Evolutionary conservation across 1,140 invertebrate genomes (phyloP).

Genomic region (Orchesella cincta): DNA sequence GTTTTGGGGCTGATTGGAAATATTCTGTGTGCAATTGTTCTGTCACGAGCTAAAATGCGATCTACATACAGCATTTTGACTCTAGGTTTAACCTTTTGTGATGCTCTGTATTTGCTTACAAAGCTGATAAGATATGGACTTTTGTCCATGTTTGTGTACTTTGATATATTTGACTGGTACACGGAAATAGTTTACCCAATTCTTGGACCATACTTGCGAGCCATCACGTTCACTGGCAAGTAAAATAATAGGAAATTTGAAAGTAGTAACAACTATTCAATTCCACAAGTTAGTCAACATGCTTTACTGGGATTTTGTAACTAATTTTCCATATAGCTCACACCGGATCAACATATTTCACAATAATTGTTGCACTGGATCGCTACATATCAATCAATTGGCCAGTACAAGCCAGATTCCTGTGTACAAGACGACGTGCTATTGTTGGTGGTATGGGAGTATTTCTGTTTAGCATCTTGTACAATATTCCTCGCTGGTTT

Average conservation of each 20-base stretch:
- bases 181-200: constrained; percentile 40
- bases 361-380: constrained; percentile 14
- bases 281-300: too few species aligned
- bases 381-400: constrained; percentile 24
- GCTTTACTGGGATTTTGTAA: too few species aligned
- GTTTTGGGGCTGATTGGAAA: constrained; percentile 35
- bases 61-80: constrained; percentile 39
- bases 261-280: background rate
- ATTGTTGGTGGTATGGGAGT: background rate
- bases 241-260: background rate
- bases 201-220: constrained; percentile 31
- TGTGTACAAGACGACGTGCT: constrained; percentile 30
- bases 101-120: constrained; percentile 32
- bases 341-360: constrained; percentile 29
- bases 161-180: constrained; percentile 15
- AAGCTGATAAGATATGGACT: constrained; percentile 38
- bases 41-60: constrained; percentile 36
- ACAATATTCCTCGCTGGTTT: constrained; percentile 41
- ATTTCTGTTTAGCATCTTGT: constrained; percentile 29
- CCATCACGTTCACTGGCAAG: constrained; percentile 36
- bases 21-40: constrained; percentile 33
- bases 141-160: constrained; percentile 35
- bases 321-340: background rate
- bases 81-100: constrained; percentile 35
- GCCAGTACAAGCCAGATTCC: constrained; percentile 20